Evolutionary conservation across 2,888 invertebrate genomes (phyloP).

Genomic region (Ptycholaimellus sp.): DNA sequence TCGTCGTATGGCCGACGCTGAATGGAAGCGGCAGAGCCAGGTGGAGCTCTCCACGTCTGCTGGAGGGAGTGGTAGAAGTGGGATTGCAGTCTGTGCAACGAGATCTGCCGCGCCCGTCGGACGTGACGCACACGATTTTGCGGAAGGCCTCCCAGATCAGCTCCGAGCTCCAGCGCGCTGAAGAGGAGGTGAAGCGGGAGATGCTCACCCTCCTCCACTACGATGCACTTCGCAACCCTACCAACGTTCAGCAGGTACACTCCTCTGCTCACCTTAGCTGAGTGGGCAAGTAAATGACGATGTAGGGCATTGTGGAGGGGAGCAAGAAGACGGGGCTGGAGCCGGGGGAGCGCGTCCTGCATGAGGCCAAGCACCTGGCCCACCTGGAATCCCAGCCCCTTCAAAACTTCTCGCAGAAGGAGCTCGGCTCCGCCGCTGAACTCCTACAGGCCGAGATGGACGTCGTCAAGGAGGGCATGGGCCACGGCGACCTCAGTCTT

Average conservation of each 20-base stretch:
- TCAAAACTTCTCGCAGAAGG: slow-evolving; percentile 38
- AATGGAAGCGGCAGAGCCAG: slow-evolving; percentile 51
- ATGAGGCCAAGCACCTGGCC: slow-evolving; percentile 46
- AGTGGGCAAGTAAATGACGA: slow-evolving; percentile 18
- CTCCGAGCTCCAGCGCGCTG: slow-evolving; percentile 65
- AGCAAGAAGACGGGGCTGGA: slow-evolving; percentile 10
- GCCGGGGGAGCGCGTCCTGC: slow-evolving; percentile 24
- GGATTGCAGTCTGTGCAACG: too few species aligned
- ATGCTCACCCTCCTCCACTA: slow-evolving; percentile 84
- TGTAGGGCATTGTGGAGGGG: slow-evolving; percentile 19
- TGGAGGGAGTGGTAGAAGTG: too few species aligned
- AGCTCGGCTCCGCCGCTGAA: too few species aligned
- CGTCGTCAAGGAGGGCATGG: slow-evolving; percentile 66
- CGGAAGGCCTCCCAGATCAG: slow-evolving; percentile 51
- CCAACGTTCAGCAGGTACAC: slow-evolving; percentile 25
- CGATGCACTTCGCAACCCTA: slow-evolving; percentile 57
- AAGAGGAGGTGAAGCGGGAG: slow-evolving; percentile 79
- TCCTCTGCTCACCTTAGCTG: slow-evolving; percentile 13
- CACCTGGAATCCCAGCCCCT: slow-evolving; percentile 69
- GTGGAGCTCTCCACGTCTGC: too few species aligned
- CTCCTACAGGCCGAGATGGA: slow-evolving; percentile 59
- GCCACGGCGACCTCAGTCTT: slow-evolving; percentile 64
- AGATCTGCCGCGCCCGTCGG: slow-evolving; percentile 53
- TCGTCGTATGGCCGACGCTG: slow-evolving; percentile 38
- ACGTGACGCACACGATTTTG: slow-evolving; percentile 57